Evolutionary conservation across 2,797 vertebrate genomes (phyloP).

Genomic region (Ataeniobius toweri): DNA sequence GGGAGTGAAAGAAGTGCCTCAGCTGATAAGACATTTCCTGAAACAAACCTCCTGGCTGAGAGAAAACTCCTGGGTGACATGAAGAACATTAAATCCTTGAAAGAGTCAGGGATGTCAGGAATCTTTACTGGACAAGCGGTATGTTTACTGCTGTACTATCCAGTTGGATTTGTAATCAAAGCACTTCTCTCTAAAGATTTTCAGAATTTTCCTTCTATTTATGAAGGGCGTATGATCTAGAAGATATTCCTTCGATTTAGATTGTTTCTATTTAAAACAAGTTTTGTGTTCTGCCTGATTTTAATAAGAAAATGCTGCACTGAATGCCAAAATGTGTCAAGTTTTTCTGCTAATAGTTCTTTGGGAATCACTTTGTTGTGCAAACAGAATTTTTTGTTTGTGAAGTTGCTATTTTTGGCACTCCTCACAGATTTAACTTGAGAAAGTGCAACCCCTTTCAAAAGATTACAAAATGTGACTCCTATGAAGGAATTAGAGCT

Average conservation of each 20-base stretch:
- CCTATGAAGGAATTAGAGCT: neutral
- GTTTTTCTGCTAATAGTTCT: neutral
- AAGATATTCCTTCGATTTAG: neutral
- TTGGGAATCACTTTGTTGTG: neutral
- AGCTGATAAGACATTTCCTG: constrained; percentile 48
- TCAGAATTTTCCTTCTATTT: neutral
- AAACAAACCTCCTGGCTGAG: constrained; percentile 58
- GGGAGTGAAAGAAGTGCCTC: constrained; percentile 34
- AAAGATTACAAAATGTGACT: neutral
- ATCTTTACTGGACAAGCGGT: constrained; percentile 71
- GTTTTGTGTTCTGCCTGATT: neutral
- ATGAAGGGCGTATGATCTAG: neutral
- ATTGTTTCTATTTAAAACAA: neutral
- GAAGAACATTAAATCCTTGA: constrained; percentile 72
- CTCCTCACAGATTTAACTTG: neutral
- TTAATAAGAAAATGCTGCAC: neutral
- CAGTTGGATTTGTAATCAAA: neutral
- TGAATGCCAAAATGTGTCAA: neutral
- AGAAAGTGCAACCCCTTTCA: neutral
- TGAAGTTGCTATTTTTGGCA: neutral
- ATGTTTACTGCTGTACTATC: constrained; percentile 19
- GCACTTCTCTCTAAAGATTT: neutral
- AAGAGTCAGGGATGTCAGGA: constrained; percentile 70
- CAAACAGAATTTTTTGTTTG: neutral
- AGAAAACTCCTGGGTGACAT: constrained; percentile 73